These are phyloP conservation scores for Phylloscopus collybita DNA, from an alignment of 2,797 vertebrate genomes.

Conservation along the genomic window DNA sequence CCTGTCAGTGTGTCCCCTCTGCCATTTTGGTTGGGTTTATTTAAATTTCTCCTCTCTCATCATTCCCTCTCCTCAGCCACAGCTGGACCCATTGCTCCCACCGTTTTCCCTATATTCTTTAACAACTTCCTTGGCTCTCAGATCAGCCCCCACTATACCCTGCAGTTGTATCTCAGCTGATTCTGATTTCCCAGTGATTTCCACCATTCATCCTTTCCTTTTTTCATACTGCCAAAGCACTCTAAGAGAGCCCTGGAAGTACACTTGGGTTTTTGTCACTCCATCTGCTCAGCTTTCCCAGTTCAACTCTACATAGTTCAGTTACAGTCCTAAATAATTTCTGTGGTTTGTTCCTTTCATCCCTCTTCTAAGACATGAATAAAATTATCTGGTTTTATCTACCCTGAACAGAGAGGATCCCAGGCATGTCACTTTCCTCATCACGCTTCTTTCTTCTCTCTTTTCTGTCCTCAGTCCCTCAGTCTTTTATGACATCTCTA, in stretches of 20 bases:
- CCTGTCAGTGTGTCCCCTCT: not conserved
- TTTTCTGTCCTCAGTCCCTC: not conserved
- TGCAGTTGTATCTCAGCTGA: not conserved
- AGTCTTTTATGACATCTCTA: not conserved
- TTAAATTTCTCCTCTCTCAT: not conserved
- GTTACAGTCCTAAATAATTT: not conserved
- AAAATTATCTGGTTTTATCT: not conserved
- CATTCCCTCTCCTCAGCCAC: not conserved
- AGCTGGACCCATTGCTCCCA: not conserved
- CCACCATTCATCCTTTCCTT: not conserved
- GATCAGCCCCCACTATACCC: not conserved
- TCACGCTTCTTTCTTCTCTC: not conserved
- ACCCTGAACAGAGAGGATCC: not conserved
- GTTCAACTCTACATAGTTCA: not conserved
- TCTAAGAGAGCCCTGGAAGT: conserved; percentile 9
- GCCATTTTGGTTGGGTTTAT: not conserved
- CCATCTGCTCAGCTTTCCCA: conserved; percentile 44
- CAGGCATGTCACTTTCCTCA: not conserved
- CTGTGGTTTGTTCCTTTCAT: not conserved
- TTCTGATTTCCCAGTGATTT: conserved; percentile 7
- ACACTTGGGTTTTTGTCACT: conserved; percentile 16
- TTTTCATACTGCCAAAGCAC: not conserved
- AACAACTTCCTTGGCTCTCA: not conserved
- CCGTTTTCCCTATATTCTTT: not conserved
- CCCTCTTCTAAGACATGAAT: not conserved